A percentile compares a stretch with the other conserved stretches of the same genome.
phyloP scores from a whole-genome alignment of 2,113 vertebrate genomes.

The Orientallactaga bullata region DNA sequence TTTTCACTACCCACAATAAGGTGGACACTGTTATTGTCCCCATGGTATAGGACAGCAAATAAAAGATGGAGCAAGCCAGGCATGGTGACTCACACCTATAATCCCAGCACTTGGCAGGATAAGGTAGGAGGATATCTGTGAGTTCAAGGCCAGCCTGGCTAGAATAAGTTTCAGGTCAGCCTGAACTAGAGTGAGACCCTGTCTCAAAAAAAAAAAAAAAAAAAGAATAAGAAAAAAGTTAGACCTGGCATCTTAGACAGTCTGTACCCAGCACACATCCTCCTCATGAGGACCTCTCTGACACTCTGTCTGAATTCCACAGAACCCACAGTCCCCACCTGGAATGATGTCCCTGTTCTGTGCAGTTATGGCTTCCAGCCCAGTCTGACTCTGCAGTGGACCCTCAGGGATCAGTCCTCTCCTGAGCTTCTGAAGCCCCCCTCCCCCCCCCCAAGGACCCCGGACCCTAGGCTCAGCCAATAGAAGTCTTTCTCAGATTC shows the following conservation, averaged over 20 bases:
- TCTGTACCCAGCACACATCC: neutral
- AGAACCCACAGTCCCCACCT: neutral
- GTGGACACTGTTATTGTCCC: neutral
- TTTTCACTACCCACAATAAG: neutral
- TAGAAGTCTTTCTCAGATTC: neutral
- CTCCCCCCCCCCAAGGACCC: neutral
- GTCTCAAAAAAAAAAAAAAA: too few species aligned
- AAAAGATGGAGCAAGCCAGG: too few species aligned
- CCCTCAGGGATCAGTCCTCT: too few species aligned
- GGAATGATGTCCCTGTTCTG: neutral
- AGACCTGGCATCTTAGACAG: neutral
- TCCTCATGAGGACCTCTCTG: neutral
- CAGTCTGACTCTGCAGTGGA: neutral
- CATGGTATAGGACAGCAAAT: neutral
- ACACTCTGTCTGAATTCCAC: neutral
- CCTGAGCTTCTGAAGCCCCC: neutral
- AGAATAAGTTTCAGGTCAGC: too few species aligned
- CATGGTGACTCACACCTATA: too few species aligned
- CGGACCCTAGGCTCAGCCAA: neutral
- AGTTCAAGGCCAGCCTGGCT: too few species aligned
- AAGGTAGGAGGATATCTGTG: too few species aligned
- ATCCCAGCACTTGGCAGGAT: too few species aligned
- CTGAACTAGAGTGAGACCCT: too few species aligned
- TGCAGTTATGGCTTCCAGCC: neutral
- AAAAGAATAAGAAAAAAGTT: neutral